Conservation (phyloP, 2,113 vertebrate species). For the Struthidea cinerea region DNA sequence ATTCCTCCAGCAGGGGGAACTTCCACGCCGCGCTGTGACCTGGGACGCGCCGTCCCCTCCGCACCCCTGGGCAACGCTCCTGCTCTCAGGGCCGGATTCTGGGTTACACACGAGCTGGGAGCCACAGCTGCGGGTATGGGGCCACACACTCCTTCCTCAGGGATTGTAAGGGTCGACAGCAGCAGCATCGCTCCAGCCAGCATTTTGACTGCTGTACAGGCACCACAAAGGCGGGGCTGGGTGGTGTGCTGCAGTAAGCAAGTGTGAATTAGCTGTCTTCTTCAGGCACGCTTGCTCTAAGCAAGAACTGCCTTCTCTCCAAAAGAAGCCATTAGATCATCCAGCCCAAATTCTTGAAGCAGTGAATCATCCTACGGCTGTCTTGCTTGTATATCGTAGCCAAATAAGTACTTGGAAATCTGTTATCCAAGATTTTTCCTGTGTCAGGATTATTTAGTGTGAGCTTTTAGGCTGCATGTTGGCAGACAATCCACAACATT, state of each 20-base stretch:
- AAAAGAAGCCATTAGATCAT: background rate
- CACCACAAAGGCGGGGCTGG: background rate
- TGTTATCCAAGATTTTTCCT: background rate
- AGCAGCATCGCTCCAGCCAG: background rate
- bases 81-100: rapidly evolving
- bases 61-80: background rate
- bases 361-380: background rate
- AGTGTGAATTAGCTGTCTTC: background rate
- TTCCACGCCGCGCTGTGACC: background rate
- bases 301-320: background rate
- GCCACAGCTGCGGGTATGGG: background rate
- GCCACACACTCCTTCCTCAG: background rate
- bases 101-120: background rate
- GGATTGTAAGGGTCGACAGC: background rate
- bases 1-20: conserved; percentile 40
- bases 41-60: background rate
- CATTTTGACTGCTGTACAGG: background rate
- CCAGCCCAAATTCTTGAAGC: background rate
- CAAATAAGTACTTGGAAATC: background rate
- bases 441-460: background rate
- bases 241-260: background rate
- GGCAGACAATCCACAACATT: background rate
- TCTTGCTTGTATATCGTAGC: background rate
- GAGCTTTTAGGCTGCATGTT: background rate
- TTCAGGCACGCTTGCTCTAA: background rate